A percentile compares a stretch with the other conserved stretches of the same genome.
Evolutionary conservation across 2,888 invertebrate genomes (phyloP).

Genomic region (Venustoraphidia nigricollis): DNA sequence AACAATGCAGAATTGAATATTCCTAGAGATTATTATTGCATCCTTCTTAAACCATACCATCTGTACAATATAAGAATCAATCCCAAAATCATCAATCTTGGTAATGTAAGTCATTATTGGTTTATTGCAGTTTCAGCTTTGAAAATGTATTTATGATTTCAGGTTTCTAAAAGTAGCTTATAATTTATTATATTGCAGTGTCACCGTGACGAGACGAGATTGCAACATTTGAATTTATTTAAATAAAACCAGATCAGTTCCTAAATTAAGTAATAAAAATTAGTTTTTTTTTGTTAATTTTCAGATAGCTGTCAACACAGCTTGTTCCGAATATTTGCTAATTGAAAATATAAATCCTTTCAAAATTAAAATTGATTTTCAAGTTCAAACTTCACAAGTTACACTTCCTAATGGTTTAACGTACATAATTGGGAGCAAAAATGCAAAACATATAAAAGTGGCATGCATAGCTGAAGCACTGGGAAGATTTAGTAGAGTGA

Average conservation of each 20-base stretch:
- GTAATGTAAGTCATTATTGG: constrained; percentile 14
- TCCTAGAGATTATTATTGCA: constrained; percentile 12
- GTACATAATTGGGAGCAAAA: not conserved
- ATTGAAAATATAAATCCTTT: constrained; percentile 7
- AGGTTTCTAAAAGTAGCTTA: too few relatives aligned
- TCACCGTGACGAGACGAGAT: too few relatives aligned
- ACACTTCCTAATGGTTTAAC: not conserved
- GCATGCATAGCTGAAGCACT: not conserved
- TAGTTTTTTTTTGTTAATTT: too few relatives aligned
- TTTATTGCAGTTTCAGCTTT: not conserved
- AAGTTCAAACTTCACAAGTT: not conserved
- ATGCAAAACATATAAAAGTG: not conserved
- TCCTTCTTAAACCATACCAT: constrained; percentile 26
- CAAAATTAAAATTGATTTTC: constrained; percentile 12
- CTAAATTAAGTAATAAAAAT: too few relatives aligned
- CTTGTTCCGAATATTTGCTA: not conserved
- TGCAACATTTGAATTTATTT: too few relatives aligned
- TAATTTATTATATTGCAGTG: too few relatives aligned
- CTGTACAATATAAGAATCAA: constrained; percentile 25
- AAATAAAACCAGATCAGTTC: too few relatives aligned
- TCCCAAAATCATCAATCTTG: constrained; percentile 19
- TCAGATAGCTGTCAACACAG: too few relatives aligned
- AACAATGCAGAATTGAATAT: constrained; percentile 2
- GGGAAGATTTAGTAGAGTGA: not conserved
- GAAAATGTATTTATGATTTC: too few relatives aligned